Conservation (phyloP, 2,888 invertebrate genomes). For the Eueremaeus valkanovi region DNA sequence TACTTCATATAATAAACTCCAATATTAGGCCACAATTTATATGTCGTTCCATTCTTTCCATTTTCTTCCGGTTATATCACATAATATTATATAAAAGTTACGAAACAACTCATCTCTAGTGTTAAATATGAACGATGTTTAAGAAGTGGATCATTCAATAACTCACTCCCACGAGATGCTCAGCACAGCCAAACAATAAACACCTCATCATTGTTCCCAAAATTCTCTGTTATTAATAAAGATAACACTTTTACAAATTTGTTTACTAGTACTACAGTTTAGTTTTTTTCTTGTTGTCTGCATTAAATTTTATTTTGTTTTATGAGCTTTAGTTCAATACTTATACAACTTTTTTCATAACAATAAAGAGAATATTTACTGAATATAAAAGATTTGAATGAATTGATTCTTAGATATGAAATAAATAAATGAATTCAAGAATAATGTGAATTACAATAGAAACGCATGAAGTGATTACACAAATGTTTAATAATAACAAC, state of each 20-base stretch:
- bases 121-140: background rate
- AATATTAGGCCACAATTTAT: background rate
- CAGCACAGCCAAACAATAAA: slow-evolving; percentile 8
- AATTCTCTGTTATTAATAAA: background rate
- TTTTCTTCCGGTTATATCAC: slow-evolving; percentile 18
- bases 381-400: no score
- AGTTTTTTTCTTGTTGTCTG: no score
- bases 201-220: background rate
- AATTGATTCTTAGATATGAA: no score
- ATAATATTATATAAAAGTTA: background rate
- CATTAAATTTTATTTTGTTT: no score
- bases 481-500: no score
- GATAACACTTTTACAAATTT: background rate
- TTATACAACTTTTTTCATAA: no score
- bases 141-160: slow-evolving; percentile 22
- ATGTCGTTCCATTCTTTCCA: background rate
- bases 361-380: no score
- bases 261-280: no score
- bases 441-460: no score
- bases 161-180: slow-evolving; percentile 10
- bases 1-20: background rate
- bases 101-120: background rate
- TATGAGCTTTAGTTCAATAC: no score
- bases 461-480: no score
- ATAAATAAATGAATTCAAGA: no score